Evolutionary conservation across 2,888 invertebrate species (phyloP).

Genomic region (Clitarchus hookeri): DNA sequence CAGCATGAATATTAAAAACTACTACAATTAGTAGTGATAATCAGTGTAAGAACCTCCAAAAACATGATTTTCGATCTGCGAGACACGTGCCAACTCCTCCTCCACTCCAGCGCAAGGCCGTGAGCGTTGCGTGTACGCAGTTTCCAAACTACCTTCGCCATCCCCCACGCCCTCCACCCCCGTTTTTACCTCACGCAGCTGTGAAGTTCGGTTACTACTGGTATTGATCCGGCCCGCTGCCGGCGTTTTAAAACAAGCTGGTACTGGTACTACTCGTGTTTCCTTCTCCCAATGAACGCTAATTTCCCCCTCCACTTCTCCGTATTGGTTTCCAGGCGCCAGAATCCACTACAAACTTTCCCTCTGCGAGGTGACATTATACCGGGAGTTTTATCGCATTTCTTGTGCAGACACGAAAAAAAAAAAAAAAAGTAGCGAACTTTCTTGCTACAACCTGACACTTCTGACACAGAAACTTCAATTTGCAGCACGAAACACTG

Average conservation of each 20-base stretch:
- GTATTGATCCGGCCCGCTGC: background rate
- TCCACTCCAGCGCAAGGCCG: background rate
- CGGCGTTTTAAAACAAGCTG: background rate
- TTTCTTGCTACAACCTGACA: background rate
- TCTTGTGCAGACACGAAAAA: background rate
- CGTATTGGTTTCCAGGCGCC: background rate
- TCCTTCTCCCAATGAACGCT: background rate
- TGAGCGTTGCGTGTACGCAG: conserved; percentile 5
- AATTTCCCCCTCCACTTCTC: background rate
- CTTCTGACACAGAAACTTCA: background rate
- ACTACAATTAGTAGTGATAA: too few species aligned
- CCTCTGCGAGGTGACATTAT: background rate
- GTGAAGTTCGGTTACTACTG: background rate
- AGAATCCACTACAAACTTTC: background rate
- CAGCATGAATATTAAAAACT: too few species aligned
- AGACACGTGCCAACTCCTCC: background rate
- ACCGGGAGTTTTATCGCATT: background rate
- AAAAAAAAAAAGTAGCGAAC: background rate
- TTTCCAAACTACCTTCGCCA: background rate
- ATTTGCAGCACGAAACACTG: background rate
- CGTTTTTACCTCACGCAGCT: background rate
- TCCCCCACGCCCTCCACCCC: background rate
- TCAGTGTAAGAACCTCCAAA: too few species aligned
- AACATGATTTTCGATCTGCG: background rate
- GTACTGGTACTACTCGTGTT: background rate